A percentile compares a stretch with the other conserved stretches of the same genome.
These are phyloP conservation scores for Butorides virescens DNA, from an alignment of 2,113 vertebrate species.

Conservation along the genomic window DNA sequence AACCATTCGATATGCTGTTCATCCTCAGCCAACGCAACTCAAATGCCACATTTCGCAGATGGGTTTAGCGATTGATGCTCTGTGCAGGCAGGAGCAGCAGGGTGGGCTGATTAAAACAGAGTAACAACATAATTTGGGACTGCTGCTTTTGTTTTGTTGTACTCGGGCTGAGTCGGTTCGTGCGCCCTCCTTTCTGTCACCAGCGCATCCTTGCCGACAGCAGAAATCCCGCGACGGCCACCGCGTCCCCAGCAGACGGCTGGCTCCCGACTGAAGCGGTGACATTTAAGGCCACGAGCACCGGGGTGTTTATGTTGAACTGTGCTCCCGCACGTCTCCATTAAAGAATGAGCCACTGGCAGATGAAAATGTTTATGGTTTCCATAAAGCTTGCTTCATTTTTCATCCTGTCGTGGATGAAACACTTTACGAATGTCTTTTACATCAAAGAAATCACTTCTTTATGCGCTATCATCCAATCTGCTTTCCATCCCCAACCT, in stretches of 20 bases:
- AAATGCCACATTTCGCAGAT: not conserved
- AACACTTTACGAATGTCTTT: not conserved
- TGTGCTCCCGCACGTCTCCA: not conserved
- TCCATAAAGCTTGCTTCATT: not conserved
- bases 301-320: not conserved
- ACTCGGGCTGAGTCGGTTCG: not conserved
- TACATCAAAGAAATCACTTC: not conserved
- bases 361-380: not conserved
- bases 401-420: not conserved
- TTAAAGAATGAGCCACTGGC: not conserved
- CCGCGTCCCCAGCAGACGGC: not conserved
- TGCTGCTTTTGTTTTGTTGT: not conserved
- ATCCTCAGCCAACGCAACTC: not conserved
- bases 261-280: not conserved
- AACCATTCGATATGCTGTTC: not conserved
- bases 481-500: not conserved
- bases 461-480: not conserved
- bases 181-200: not conserved
- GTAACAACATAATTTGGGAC: not conserved
- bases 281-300: not conserved
- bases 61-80: not conserved
- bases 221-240: not conserved
- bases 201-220: not conserved
- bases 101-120: not conserved
- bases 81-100: not conserved